Conservation (phyloP, 2,113 vertebrate genomes). For the Calyptomena viridis region DNA sequence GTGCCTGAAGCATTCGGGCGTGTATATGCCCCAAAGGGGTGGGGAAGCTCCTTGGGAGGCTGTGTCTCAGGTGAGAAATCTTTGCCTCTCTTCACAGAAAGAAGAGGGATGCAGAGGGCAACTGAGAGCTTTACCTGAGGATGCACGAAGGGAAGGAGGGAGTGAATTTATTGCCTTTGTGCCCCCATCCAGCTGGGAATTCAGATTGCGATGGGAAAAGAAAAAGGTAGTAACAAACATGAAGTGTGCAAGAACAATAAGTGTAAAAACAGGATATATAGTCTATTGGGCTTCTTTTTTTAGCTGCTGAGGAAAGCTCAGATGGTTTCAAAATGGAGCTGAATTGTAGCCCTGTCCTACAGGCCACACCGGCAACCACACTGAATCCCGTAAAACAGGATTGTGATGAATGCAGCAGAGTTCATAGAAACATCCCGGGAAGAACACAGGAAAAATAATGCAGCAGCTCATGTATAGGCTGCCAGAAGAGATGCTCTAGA, state of each 20-base stretch:
- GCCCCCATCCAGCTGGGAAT: background rate
- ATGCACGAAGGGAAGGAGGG: background rate
- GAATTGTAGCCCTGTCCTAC: too few species aligned
- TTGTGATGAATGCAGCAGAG: background rate
- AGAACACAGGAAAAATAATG: accelerated
- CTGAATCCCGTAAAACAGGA: background rate
- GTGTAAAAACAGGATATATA: background rate
- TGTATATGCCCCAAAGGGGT: accelerated
- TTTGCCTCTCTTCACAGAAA: accelerated
- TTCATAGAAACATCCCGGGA: background rate
- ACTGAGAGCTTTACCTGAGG: background rate
- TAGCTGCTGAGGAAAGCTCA: background rate
- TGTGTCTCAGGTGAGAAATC: background rate
- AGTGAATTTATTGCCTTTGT: background rate
- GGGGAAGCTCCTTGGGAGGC: too few species aligned
- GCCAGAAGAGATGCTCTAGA: background rate
- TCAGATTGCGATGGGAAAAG: background rate
- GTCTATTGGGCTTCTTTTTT: background rate
- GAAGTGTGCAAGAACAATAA: background rate
- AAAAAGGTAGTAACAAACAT: background rate
- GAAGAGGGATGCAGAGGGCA: background rate
- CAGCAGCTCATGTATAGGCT: accelerated
- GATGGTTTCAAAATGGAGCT: background rate
- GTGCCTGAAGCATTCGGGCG: background rate
- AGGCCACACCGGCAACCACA: too few species aligned